phyloP scores from a whole-genome alignment of 2,888 invertebrate genomes.

The Aspidiotus rigidus region DNA sequence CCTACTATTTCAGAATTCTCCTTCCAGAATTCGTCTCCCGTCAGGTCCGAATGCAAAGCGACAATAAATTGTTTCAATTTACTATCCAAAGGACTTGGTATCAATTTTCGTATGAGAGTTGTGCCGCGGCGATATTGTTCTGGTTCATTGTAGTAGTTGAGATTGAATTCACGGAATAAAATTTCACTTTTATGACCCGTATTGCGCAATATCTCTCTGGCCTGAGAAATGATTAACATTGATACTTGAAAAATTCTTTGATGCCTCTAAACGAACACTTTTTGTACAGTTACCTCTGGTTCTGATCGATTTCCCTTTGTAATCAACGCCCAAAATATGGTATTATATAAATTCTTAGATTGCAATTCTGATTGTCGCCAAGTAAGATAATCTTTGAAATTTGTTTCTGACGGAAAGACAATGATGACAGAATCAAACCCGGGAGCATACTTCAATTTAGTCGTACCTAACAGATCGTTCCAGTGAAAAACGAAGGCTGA shows the following conservation, averaged over 20 bases:
- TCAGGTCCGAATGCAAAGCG: slow-evolving; percentile 70
- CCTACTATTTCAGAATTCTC: slow-evolving; percentile 56
- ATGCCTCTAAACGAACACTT: neutral
- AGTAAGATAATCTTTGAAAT: slow-evolving; percentile 77
- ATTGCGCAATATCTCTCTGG: slow-evolving; percentile 77
- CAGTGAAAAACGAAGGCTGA: slow-evolving; percentile 81
- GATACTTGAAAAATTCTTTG: no score
- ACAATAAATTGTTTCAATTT: slow-evolving; percentile 47
- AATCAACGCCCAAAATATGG: slow-evolving; percentile 87
- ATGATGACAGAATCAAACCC: slow-evolving; percentile 84
- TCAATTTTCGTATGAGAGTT: slow-evolving; percentile 58
- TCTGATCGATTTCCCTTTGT: slow-evolving; percentile 63
- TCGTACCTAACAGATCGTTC: slow-evolving; percentile 66
- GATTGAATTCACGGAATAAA: slow-evolving; percentile 75
- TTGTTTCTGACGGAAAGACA: slow-evolving; percentile 77
- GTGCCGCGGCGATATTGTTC: slow-evolving; percentile 84
- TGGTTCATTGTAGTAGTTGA: slow-evolving; percentile 86
- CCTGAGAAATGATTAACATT: slow-evolving; percentile 48
- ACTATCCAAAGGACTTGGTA: slow-evolving; percentile 43
- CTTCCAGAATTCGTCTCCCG: slow-evolving; percentile 77
- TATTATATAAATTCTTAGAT: slow-evolving; percentile 94
- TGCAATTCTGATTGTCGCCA: slow-evolving; percentile 94
- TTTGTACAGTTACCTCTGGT: slow-evolving; percentile 49
- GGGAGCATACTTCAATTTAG: slow-evolving; percentile 70
- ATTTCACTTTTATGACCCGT: slow-evolving; percentile 90